phyloP scores from a whole-genome alignment of 2,113 vertebrate genomes.

The Otocyon megalotis region DNA sequence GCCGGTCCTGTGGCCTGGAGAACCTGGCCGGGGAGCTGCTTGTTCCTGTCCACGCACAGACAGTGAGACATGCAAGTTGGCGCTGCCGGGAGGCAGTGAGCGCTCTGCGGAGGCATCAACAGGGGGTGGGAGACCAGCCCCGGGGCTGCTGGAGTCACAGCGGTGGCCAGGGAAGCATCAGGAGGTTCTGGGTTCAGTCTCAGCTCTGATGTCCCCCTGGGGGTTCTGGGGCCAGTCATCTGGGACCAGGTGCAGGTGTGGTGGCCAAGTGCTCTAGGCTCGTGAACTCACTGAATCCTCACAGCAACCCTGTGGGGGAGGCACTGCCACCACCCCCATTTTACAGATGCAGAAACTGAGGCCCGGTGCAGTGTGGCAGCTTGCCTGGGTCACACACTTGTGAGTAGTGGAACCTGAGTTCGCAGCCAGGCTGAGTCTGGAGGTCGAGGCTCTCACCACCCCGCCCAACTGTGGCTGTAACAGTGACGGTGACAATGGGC shows the following conservation, averaged over 20 bases:
- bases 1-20: not conserved
- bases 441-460: not conserved
- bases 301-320: rapidly evolving
- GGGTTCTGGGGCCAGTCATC: not conserved
- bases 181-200: not conserved
- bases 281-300: too few relatives aligned
- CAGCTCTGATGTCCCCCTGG: not conserved
- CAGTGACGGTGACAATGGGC: not conserved
- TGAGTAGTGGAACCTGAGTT: not conserved
- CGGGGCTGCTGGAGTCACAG: not conserved
- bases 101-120: not conserved
- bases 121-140: not conserved
- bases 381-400: not conserved
- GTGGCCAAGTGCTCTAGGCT: not conserved
- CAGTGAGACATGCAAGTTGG: not conserved
- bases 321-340: rapidly evolving
- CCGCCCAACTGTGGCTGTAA: rapidly evolving
- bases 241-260: not conserved
- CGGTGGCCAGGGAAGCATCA: not conserved
- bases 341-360: not conserved
- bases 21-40: not conserved
- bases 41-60: not conserved
- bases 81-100: not conserved
- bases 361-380: not conserved
- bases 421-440: not conserved